Base-by-base conservation (phyloP, 1,140 invertebrate species). In the Ladona fulva region DNA sequence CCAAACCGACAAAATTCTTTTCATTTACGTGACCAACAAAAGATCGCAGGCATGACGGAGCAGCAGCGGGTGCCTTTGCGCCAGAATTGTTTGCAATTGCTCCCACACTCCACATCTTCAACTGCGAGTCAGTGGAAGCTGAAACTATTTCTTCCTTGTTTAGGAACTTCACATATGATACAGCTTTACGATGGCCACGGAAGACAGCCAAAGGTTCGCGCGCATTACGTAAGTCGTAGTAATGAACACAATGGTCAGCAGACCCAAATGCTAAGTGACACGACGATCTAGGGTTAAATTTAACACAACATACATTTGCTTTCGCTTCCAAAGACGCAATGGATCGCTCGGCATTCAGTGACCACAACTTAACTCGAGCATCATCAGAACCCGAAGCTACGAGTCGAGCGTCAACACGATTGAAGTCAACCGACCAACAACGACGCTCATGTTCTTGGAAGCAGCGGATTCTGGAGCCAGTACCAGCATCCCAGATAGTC, bases 401-500 rank as follows among this genome's bases (percentile, higher is more conserved):
- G 14, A 98, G 84, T 77, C 95, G 89, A 5, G 96, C 95, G 84
- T 98, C 96, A 66, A 96, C 92, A 79, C 93, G 90, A 84, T 97
- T 98, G 84, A 98, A 98, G 86, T 98, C 96, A 12, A 99, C 96
- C 80, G 94, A 96, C 97, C 97, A 99, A 84, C 95, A 97, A 76
- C 96, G 87, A 84, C 97, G 98, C 84, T 98, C 96, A 85, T 98
- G 97, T 85, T 98, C 96, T 84, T 96, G 90, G 83, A 92, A 92
- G 29, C 89, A 89, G 80, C 92, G 90, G 6, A 90, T 93, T 80
- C 87, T 88, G 80, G 92, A 89, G n/a, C 91, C 92, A 0, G 92
- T 94, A 24, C 89, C 90, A 0, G 94, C 94, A 87, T 99, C 97
- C 97, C 97, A 98, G 19, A 98, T 89, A 8, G 93, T 93, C 0